Evolutionary conservation across 2,888 invertebrate genomes (phyloP).

Genomic region (Hirtodrosophila confusa): DNA sequence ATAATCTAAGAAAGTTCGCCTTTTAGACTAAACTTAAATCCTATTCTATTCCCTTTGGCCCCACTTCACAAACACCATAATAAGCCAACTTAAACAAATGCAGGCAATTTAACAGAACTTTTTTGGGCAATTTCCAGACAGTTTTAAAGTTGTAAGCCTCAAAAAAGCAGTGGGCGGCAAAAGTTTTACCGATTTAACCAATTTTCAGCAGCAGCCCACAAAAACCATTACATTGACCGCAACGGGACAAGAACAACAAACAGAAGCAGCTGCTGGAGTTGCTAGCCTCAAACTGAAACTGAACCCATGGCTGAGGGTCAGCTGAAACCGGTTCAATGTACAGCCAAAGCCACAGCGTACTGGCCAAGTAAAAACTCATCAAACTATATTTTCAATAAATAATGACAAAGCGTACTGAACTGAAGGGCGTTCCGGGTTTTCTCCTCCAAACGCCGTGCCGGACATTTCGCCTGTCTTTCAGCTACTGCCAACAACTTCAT

Average conservation of each 20-base stretch:
- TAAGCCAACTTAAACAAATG: slow-evolving; percentile 17
- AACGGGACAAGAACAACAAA: slow-evolving; percentile 58
- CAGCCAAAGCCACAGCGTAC: slow-evolving; percentile 18
- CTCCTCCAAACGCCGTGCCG: slow-evolving; percentile 1
- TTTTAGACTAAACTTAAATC: neutral
- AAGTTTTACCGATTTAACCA: slow-evolving; percentile 70
- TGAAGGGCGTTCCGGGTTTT: neutral
- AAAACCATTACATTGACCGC: slow-evolving; percentile 62
- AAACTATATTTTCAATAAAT: slow-evolving; percentile 80
- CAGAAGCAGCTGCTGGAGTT: slow-evolving; percentile 13
- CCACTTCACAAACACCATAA: slow-evolving; percentile 4
- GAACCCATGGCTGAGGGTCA: slow-evolving; percentile 8
- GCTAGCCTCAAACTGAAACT: neutral
- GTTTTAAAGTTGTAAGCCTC: slow-evolving; percentile 43
- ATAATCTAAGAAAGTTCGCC: neutral
- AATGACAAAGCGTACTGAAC: slow-evolving; percentile 52
- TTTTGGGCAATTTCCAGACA: slow-evolving; percentile 28
- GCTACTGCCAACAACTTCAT: slow-evolving; percentile 57
- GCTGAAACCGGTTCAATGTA: slow-evolving; percentile 46
- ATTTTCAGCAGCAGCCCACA: slow-evolving; percentile 55
- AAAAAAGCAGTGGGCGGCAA: slow-evolving; percentile 31
- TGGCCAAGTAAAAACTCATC: slow-evolving; percentile 72
- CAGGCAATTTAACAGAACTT: slow-evolving; percentile 27
- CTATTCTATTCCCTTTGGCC: neutral
- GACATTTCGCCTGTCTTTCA: slow-evolving; percentile 24